These are phyloP conservation scores for Amphiura filiformis DNA, from an alignment of 35 echinoderm and acorn worm species.

Conservation along the genomic window DNA sequence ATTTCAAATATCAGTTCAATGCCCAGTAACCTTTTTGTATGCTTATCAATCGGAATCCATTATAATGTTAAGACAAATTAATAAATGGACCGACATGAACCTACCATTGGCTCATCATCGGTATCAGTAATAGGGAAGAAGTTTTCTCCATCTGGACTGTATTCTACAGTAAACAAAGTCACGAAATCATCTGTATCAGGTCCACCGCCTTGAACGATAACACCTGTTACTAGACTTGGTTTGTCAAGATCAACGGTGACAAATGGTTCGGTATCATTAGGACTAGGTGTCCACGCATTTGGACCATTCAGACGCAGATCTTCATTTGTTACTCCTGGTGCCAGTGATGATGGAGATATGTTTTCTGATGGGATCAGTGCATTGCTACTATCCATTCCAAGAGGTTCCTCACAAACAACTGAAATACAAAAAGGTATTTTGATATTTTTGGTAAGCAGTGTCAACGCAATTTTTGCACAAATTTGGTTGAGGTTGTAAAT, in stretches of 20 bases:
- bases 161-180: constrained; percentile 41
- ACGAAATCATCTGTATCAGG: constrained; percentile 42
- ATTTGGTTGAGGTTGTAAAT: too few relatives aligned
- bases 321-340: constrained; percentile 20
- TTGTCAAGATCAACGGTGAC: constrained; percentile 69
- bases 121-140: constrained; percentile 44
- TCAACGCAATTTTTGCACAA: too few relatives aligned
- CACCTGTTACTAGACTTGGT: constrained; percentile 47
- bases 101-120: constrained; percentile 1
- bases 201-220: constrained; percentile 72
- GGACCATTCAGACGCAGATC: constrained; percentile 10
- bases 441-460: too few relatives aligned
- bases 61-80: too few relatives aligned
- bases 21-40: too few relatives aligned
- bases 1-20: too few relatives aligned
- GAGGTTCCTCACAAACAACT: neutral
- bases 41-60: too few relatives aligned
- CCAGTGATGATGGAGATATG: neutral
- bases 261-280: constrained; percentile 31
- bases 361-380: neutral
- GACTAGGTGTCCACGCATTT: constrained; percentile 52
- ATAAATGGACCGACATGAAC: neutral
- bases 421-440: neutral
- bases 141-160: constrained; percentile 56
- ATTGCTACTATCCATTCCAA: neutral